These are phyloP conservation scores for Thunnus thynnus DNA, from an alignment of 2,113 vertebrate species.

Conservation along the genomic window DNA sequence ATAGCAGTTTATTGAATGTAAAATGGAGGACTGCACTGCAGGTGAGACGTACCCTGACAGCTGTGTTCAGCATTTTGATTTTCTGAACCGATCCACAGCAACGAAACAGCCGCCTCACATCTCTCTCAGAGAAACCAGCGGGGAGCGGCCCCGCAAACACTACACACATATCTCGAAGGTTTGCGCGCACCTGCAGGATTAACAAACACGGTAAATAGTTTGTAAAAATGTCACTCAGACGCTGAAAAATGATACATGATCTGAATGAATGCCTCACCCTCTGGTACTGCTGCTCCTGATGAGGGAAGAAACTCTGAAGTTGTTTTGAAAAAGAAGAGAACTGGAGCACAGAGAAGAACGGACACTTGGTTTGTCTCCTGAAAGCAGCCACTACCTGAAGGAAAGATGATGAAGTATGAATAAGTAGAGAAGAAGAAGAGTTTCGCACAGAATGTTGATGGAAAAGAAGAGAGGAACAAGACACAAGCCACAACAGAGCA, in stretches of 20 bases:
- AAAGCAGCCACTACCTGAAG: slow-evolving; percentile 87
- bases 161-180: slow-evolving; percentile 87
- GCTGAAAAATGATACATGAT: background rate
- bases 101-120: slow-evolving; percentile 85
- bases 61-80: slow-evolving; percentile 82
- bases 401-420: background rate
- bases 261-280: slow-evolving; percentile 37
- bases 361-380: slow-evolving; percentile 74
- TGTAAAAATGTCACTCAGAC: background rate
- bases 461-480: background rate
- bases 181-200: slow-evolving; percentile 77
- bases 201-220: background rate
- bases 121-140: slow-evolving; percentile 72
- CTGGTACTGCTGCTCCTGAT: slow-evolving; percentile 48
- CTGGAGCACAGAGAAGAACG: slow-evolving; percentile 87
- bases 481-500: too few relatives aligned
- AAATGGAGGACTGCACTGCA: background rate
- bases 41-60: slow-evolving; percentile 76
- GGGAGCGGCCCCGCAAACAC: slow-evolving; percentile 90
- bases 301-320: slow-evolving; percentile 64
- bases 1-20: background rate
- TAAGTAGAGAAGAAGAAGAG: background rate
- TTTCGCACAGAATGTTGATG: background rate
- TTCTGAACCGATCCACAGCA: slow-evolving; percentile 86
- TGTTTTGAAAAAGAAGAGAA: slow-evolving; percentile 82